Percentiles rank a stretch among this genome's conserved stretches.
phyloP scores from a whole-genome alignment of 2,888 invertebrate genomes.

The Standfussiana lucernea region DNA sequence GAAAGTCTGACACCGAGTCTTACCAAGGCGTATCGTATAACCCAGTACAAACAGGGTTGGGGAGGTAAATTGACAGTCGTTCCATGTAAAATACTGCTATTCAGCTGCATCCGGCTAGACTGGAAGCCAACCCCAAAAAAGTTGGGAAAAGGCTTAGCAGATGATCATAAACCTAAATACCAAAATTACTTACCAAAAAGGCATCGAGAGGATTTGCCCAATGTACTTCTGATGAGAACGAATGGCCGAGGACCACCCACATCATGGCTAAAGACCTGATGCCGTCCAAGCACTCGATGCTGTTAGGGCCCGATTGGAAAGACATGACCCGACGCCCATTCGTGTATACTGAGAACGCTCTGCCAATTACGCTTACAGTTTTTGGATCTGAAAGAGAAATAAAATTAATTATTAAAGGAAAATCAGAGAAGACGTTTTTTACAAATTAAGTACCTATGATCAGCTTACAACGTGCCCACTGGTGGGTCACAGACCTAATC shows the following conservation, averaged over 20 bases:
- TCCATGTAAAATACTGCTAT: neutral
- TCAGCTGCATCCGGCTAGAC: neutral
- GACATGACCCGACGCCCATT: conserved; percentile 80
- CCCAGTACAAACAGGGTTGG: neutral
- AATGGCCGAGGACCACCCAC: conserved; percentile 86
- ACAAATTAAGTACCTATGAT: neutral
- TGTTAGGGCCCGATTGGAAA: conserved; percentile 74
- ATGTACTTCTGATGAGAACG: conserved; percentile 67
- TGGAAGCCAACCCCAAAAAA: neutral
- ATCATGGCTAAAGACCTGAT: conserved; percentile 84
- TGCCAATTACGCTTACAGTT: conserved; percentile 54
- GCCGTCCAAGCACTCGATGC: conserved; percentile 85
- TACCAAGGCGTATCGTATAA: neutral
- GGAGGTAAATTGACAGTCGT: neutral
- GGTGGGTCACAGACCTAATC: neutral
- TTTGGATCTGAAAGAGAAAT: conserved; percentile 69
- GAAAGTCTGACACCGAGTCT: neutral
- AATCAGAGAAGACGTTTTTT: no score
- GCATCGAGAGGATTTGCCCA: conserved; percentile 70
- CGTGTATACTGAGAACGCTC: conserved; percentile 76
- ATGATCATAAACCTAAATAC: neutral
- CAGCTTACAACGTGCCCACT: neutral
- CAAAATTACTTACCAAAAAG: conserved; percentile 64
- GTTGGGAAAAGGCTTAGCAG: neutral
- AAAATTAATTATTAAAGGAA: neutral